phyloP scores from a whole-genome alignment of 2,888 invertebrate species.

The Chymomyza caudatula region DNA sequence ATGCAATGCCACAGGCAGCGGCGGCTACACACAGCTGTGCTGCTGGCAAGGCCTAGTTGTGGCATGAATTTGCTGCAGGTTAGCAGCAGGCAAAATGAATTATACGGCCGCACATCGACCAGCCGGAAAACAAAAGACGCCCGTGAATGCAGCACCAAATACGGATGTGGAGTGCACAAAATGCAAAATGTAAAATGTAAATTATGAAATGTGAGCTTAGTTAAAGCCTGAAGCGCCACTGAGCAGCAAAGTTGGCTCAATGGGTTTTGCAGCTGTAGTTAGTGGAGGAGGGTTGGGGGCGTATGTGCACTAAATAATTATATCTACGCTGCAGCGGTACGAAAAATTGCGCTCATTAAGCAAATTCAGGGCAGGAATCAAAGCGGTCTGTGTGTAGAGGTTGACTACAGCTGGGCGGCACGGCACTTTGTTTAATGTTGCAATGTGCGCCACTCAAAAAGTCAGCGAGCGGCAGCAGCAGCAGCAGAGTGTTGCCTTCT shows the following conservation, averaged over 20 bases:
- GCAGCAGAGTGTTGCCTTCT: slow-evolving; percentile 5
- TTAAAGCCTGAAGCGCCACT: not conserved
- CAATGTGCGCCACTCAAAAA: slow-evolving; percentile 22
- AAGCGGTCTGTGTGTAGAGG: not conserved
- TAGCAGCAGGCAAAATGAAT: not conserved
- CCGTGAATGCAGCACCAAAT: not conserved
- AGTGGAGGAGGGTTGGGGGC: slow-evolving; percentile 33
- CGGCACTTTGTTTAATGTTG: slow-evolving; percentile 33
- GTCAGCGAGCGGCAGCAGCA: slow-evolving; percentile 40
- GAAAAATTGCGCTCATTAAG: slow-evolving; percentile 64
- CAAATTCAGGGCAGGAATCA: slow-evolving; percentile 51
- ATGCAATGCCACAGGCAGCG: slow-evolving; percentile 26
- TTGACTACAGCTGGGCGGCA: not conserved
- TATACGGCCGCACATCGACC: not conserved
- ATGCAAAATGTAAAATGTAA: not conserved
- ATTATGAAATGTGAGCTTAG: not conserved
- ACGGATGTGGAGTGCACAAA: not conserved
- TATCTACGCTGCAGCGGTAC: slow-evolving; percentile 35
- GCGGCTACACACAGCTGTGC: not conserved
- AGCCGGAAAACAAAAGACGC: slow-evolving; percentile 30
- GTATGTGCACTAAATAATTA: slow-evolving; percentile 69
- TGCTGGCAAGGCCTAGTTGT: not conserved
- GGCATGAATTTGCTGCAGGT: not conserved
- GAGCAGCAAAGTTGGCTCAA: not conserved
- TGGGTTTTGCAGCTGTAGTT: not conserved